Conservation (phyloP, 2,113 vertebrate species). For the Rana temporaria region DNA sequence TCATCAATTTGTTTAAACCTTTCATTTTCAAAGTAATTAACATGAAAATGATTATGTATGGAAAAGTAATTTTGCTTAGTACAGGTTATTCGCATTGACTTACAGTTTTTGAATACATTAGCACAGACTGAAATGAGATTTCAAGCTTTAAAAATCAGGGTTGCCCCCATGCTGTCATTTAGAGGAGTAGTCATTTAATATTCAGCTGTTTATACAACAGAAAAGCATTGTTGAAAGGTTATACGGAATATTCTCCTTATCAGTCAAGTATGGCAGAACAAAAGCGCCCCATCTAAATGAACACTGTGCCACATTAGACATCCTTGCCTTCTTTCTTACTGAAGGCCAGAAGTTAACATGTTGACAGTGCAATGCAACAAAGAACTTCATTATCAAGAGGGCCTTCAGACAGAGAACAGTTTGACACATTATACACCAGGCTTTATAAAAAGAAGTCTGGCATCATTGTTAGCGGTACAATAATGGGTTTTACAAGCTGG, state of each 20-base stretch:
- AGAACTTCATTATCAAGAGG: slow-evolving; percentile 6
- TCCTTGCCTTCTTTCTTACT: background rate
- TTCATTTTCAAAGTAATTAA: too few relatives aligned
- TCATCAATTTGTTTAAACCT: too few relatives aligned
- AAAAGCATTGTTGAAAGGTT: slow-evolving; percentile 4
- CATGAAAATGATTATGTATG: too few relatives aligned
- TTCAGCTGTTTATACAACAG: background rate
- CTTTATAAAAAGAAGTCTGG: slow-evolving; percentile 12
- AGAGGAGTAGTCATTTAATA: background rate
- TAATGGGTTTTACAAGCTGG: background rate
- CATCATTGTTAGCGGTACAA: background rate
- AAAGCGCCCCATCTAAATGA: background rate
- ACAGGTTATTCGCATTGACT: background rate
- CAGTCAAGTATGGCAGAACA: slow-evolving; percentile 12
- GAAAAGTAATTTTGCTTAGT: too few relatives aligned
- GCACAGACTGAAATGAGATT: background rate
- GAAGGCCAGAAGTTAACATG: slow-evolving; percentile 14
- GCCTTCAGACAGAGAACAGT: background rate
- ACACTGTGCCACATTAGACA: background rate
- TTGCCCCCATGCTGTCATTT: background rate
- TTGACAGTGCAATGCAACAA: background rate
- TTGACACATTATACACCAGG: slow-evolving; percentile 1
- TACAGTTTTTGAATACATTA: background rate
- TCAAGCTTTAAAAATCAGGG: background rate
- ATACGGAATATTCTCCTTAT: background rate